Base-by-base conservation (phyloP, 2,888 invertebrate species). In the Brachyopa scutellaris region DNA sequence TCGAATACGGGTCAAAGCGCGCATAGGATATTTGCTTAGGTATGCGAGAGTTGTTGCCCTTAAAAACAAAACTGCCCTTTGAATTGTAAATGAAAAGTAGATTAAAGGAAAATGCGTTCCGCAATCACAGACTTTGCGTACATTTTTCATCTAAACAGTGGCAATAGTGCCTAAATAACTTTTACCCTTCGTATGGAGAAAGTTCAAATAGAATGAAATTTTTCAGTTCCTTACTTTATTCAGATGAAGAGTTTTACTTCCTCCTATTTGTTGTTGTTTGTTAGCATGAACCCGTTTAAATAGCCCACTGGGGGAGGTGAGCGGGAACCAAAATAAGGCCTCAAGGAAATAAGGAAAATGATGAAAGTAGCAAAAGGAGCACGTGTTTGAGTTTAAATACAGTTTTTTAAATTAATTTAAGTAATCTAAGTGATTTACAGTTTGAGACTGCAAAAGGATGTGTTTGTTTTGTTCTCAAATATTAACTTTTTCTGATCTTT, bases 191-290 rank as follows among this genome's bases (percentile, higher is more conserved):
- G 2, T 26, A 40, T 15, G 40, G 19, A 31, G 31, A 29, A n/a
- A n/a, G 11, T 17, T 29, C 19, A 42, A 59, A 42, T 42, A 42
- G 4, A 59, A 31, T 59, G n/a, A 42, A 42, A n/a, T 42, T 59
- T 42, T 42, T 29, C 4, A 59, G 26, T 31, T 21, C 4, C 13
- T 13, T 15, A 9, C 8, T 26, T 4, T 6, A 2, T 11, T 31
- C 11, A 0, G 17, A 26, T 5, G 29, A 6, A 11, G 11, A 26
- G 15, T 6, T 40, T n/a, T n/a, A n/a, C n/a, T n/a, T n/a, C n/a
- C n/a, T n/a, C n/a, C n/a, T n/a, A n/a, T n/a, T n/a, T n/a, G n/a
- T n/a, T n/a, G n/a, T n/a, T n/a, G n/a, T n/a, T n/a, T n/a, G 17
- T 1, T 31, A 2, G 5, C 11, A 11, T 31, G 42, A 33, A 62